A percentile compares a stretch with the other conserved stretches of the same genome.
These are phyloP conservation scores for Altica lythri DNA, from an alignment of 2,888 invertebrate species.

Conservation along the genomic window DNA sequence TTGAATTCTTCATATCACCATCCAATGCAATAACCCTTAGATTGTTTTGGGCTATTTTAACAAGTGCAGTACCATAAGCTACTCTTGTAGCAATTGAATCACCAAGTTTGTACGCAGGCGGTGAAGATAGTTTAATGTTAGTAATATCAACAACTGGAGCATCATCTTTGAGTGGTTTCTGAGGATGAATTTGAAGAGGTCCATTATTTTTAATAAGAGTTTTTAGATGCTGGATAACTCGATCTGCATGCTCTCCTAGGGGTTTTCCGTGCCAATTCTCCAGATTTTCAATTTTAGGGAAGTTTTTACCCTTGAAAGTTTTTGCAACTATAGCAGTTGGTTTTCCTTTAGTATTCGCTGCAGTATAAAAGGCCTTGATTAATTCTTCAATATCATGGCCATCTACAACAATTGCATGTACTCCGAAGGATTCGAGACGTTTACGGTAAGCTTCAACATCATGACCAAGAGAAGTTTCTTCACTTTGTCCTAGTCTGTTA, in stretches of 20 bases:
- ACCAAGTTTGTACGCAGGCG: conserved; percentile 81
- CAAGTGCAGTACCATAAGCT: conserved; percentile 93
- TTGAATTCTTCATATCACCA: conserved; percentile 99
- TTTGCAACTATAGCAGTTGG: conserved; percentile 95
- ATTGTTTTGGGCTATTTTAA: conserved; percentile 79
- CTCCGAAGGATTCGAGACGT: conserved; percentile 88
- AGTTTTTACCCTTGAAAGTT: conserved; percentile 92
- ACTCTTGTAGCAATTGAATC: conserved; percentile 84
- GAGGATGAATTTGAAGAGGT: conserved; percentile 65
- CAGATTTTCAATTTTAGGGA: conserved; percentile 87
- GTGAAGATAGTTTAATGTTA: conserved; percentile 73
- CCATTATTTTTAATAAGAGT: conserved; percentile 71
- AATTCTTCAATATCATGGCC: conserved; percentile 94
- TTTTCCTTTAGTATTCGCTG: conserved; percentile 71
- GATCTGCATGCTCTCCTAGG: conserved; percentile 79
- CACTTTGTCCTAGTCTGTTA: conserved; percentile 96
- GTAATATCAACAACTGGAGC: conserved; percentile 76
- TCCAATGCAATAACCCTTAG: conserved; percentile 90
- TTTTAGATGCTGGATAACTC: conserved; percentile 69
- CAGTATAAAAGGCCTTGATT: conserved; percentile 85
- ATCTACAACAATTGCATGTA: conserved; percentile 90
- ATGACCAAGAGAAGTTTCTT: conserved; percentile 92
- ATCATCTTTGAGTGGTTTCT: conserved; percentile 67
- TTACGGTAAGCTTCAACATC: conserved; percentile 85
- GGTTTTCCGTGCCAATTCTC: conserved; percentile 99